Evolutionary conservation across 1,140 invertebrate species (phyloP), one percentile per base, ranked within the genome.

Genomic region (Sweltsa coloradensis): DNA sequence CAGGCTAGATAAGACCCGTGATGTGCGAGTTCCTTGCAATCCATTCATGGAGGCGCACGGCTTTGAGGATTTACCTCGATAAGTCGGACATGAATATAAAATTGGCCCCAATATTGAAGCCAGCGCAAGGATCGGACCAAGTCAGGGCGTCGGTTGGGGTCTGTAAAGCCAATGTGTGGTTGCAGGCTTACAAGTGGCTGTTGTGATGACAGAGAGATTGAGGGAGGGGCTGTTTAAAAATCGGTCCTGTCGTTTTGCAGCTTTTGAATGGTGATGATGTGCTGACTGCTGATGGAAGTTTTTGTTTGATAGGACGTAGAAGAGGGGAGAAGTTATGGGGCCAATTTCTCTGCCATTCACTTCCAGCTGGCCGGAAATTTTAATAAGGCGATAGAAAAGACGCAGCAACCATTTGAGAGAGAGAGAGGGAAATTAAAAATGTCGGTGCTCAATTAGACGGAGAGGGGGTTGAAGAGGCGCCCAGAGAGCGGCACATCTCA

Each of bases 341-440:
- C 46, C 59, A 64, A 65, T 66, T 66, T 65, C 60, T 61, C 57
- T 60, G 54, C 52, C 57, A 60, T 62, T 63, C 58, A 59, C 53
- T 56, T 57, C 57, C 60, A 62, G 61, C 59, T 60, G 61, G 58
- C 64, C 57, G 64, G 58, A 65, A 65, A 65, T 67, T 66, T 65
- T 67, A 67, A 66, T 67, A 65, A 66, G 62, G 58, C 56, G 55
- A 51, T 56, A 45, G 53, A 43, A 43, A 43, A n/a, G n/a, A n/a
- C n/a, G n/a, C n/a, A n/a, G n/a, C n/a, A n/a, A n/a, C n/a, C n/a
- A n/a, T n/a, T n/a, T n/a, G n/a, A n/a, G n/a, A n/a, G n/a, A n/a
- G n/a, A n/a, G n/a, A n/a, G n/a, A n/a, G n/a, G n/a, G n/a, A n/a
- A n/a, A n/a, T n/a, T n/a, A n/a, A n/a, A n/a, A n/a, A n/a, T n/a